Base-by-base conservation (phyloP, 92 coral and sea anemone species). In the Chrysogorgia sp. region DNA sequence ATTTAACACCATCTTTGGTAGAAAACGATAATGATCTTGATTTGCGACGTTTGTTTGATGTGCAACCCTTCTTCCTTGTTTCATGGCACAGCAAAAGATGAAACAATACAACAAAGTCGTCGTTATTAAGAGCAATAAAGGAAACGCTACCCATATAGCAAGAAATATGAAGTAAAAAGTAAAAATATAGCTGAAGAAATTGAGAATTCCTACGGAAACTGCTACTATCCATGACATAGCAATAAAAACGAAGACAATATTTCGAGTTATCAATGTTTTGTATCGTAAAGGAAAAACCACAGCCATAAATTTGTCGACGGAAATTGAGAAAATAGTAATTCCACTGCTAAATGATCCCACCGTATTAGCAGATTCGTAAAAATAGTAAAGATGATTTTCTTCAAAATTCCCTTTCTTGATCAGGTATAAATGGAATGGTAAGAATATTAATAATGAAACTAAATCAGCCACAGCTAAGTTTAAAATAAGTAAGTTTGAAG, bases 401-500 rank as follows among this genome's bases (percentile, higher is more conserved):
- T 23, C 31, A 23, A 23, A 7, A 7, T 1, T 23, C 23, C 63
- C 63, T 57, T 29, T 8, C 7, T 3, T 57, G 30, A 57, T 57
- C 7, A 29, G 6, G 23, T 13, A 29, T 1, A 15, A 2, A 12
- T 23, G 63, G 31, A 23, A 23, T 2, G 63, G 63, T 29, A 57
- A 29, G 34, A 13, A 57, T 14, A 31, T 57, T 57, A 29, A 1
- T 31, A 57, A 29, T 8, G 34, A 57, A 23, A 57, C 9, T 7
- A 57, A 23, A 23, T 57, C 63, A 23, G 63, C 63, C 63, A 57
- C 63, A 23, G 63, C 63, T 29, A 57, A 57, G 63, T 57, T 57
- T 3, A 57, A 31, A 23, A 57, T 57, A 23, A 57, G 34, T 15
- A 23, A 13, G 32, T 57, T 15, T 1, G 63, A 23, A 57, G 29